These are phyloP conservation scores for Pissodes strobi DNA, from an alignment of 1,140 invertebrate species.

Conservation along the genomic window DNA sequence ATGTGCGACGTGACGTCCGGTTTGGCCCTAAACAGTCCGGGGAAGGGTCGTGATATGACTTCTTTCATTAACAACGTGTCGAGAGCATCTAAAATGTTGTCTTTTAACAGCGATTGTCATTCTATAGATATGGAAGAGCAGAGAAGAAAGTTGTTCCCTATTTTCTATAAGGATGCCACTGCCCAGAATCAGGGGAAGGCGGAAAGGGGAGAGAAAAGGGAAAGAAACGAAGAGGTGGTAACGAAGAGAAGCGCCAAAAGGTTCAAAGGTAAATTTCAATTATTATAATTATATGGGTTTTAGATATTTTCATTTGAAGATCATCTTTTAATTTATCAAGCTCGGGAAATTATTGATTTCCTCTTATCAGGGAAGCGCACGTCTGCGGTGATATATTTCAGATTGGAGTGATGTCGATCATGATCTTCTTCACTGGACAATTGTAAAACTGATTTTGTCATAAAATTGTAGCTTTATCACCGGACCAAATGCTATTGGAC, in stretches of 20 bases:
- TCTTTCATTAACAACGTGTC: slow-evolving; percentile 34
- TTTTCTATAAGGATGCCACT: slow-evolving; percentile 43
- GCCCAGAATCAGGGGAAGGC: neutral
- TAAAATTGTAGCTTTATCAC: slow-evolving; percentile 6
- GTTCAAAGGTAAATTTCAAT: slow-evolving; percentile 33
- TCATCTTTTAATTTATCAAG: too few relatives aligned
- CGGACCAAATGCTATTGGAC: slow-evolving; percentile 75
- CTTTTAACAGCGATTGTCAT: slow-evolving; percentile 15
- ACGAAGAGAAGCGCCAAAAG: slow-evolving; percentile 25
- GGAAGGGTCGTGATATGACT: slow-evolving; percentile 45
- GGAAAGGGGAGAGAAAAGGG: slow-evolving; percentile 43
- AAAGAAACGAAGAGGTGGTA: slow-evolving; percentile 37
- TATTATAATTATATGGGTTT: too few relatives aligned
- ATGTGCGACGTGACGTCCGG: slow-evolving; percentile 60
- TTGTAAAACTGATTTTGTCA: too few relatives aligned
- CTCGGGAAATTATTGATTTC: too few relatives aligned
- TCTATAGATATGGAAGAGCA: slow-evolving; percentile 20
- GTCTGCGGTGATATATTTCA: too few relatives aligned
- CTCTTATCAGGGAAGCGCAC: too few relatives aligned
- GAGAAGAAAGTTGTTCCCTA: slow-evolving; percentile 47
- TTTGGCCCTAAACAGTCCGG: slow-evolving; percentile 54
- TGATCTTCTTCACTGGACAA: too few relatives aligned
- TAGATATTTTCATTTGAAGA: too few relatives aligned
- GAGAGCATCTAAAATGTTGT: slow-evolving; percentile 4
- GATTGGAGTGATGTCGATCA: too few relatives aligned